A percentile compares a stretch with the other conserved stretches of the same genome.
phyloP scores from a whole-genome alignment of 92 coral and sea anemone genomes.

The Paramuricea clavata region DNA sequence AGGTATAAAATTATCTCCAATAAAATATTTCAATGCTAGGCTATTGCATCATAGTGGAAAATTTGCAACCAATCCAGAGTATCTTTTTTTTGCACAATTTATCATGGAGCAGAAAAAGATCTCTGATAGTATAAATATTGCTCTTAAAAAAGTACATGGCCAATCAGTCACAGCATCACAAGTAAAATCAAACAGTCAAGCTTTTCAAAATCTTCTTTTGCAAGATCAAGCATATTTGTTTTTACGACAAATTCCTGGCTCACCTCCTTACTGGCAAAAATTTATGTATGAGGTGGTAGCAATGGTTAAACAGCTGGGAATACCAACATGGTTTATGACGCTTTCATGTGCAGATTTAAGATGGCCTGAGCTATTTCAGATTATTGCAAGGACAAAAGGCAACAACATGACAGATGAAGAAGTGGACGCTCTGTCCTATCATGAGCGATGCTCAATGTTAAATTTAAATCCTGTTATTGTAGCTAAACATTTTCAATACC shows the following conservation, averaged over 20 bases:
- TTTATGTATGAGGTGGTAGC: constrained; percentile 25
- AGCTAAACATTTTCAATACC: constrained; percentile 75
- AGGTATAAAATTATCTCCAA: constrained; percentile 15
- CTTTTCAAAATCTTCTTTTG: constrained; percentile 50
- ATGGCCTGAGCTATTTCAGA: constrained; percentile 64
- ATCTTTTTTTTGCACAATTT: constrained; percentile 37
- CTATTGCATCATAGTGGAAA: constrained; percentile 46
- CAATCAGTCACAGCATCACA: constrained; percentile 40
- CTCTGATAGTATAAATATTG: constrained; percentile 50
- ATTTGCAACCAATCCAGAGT: constrained; percentile 48
- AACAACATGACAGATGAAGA: constrained; percentile 61
- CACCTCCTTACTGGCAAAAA: constrained; percentile 12
- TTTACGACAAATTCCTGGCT: constrained; percentile 52
- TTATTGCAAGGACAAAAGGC: constrained; percentile 53
- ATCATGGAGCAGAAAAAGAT: constrained; percentile 51
- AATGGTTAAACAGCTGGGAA: constrained; percentile 67
- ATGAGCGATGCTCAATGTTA: constrained; percentile 74
- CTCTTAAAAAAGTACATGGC: constrained; percentile 54
- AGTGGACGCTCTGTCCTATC: constrained; percentile 70
- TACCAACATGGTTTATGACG: constrained; percentile 82
- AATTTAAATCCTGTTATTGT: constrained; percentile 73
- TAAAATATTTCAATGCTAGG: constrained; percentile 18
- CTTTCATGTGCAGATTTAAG: constrained; percentile 67
- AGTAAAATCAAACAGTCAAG: constrained; percentile 22
- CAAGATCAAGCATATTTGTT: constrained; percentile 60